phyloP scores from a whole-genome alignment of 2,797 vertebrate species.

The Sebastiscus tertius region DNA sequence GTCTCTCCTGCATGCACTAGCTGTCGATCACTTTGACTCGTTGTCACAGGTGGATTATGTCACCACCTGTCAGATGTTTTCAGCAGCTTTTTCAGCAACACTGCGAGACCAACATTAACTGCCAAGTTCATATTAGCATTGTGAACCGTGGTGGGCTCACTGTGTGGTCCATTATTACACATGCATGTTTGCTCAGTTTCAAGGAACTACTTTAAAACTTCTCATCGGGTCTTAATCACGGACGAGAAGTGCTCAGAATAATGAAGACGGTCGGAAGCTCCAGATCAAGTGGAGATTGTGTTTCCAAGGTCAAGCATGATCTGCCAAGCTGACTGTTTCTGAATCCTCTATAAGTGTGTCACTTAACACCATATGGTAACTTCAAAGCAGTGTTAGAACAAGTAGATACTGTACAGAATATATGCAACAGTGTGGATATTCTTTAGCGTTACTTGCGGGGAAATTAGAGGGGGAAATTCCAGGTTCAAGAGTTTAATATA shows the following conservation, averaged over 20 bases:
- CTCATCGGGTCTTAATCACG: neutral
- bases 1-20: neutral
- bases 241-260: neutral
- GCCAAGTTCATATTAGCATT: neutral
- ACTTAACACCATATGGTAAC: neutral
- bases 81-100: neutral
- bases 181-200: neutral
- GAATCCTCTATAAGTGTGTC: neutral
- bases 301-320: neutral
- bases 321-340: neutral
- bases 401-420: neutral
- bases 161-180: neutral
- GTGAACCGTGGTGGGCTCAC: neutral
- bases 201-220: neutral
- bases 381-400: neutral
- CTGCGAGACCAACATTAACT: neutral
- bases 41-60: conserved; percentile 2
- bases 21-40: conserved; percentile 2
- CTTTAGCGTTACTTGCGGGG: neutral
- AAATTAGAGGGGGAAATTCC: neutral
- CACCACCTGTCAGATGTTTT: neutral
- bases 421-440: neutral
- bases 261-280: neutral
- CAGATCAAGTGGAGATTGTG: neutral
- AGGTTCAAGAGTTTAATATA: neutral